Evolutionary conservation across 2,113 vertebrate genomes (phyloP).

Genomic region (Galemys pyrenaicus): DNA sequence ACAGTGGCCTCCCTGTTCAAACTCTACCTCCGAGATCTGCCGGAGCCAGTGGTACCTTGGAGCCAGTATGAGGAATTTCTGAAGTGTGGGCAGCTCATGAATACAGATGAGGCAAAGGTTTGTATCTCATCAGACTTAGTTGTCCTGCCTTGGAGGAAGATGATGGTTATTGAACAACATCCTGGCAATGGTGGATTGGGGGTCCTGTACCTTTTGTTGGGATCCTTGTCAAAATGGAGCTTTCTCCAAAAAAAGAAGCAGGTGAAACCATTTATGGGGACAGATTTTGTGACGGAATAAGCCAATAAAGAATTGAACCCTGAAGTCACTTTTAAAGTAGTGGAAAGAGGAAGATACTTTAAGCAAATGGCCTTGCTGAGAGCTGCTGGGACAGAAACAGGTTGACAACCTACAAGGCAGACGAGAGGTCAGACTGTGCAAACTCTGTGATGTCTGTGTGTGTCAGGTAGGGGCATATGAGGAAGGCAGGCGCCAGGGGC

Average conservation of each 20-base stretch:
- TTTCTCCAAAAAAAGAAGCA: background rate
- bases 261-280: background rate
- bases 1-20: slow-evolving; percentile 98
- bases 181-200: background rate
- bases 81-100: slow-evolving; percentile 88
- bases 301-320: background rate
- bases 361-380: background rate
- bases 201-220: background rate
- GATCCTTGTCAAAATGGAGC: background rate
- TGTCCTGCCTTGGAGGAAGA: background rate
- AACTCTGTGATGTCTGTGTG: background rate
- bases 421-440: background rate
- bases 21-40: slow-evolving; percentile 96
- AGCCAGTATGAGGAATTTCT: slow-evolving; percentile 95
- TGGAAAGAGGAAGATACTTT: background rate
- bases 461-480: background rate
- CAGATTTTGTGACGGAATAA: too few relatives aligned
- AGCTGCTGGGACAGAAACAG: background rate
- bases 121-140: background rate
- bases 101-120: slow-evolving; percentile 86
- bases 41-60: slow-evolving; percentile 95
- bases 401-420: background rate
- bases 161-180: background rate
- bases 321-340: background rate
- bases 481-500: background rate